phyloP scores from a whole-genome alignment of 1,140 invertebrate species.

The Calliphora vicina region DNA sequence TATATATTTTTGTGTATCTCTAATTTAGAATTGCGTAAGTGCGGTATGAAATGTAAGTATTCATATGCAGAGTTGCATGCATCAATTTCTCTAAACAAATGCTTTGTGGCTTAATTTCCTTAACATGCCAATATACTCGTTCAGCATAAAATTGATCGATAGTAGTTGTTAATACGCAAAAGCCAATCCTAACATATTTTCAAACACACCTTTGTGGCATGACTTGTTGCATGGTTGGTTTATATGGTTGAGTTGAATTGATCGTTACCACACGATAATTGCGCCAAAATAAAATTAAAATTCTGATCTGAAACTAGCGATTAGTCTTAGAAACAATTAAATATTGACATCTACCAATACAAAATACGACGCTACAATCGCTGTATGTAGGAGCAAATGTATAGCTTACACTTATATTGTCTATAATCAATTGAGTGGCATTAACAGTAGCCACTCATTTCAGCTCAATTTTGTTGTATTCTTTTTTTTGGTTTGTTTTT shows the following conservation, averaged over 20 bases:
- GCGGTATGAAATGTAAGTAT: background rate
- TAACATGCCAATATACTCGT: conserved; percentile 1
- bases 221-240: background rate
- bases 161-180: conserved; percentile 20
- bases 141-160: conserved; percentile 17
- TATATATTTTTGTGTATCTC: no score
- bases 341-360: conserved; percentile 27
- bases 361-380: background rate
- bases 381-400: background rate
- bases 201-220: conserved; percentile 28
- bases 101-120: background rate
- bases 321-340: conserved; percentile 34
- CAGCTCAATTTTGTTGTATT: background rate
- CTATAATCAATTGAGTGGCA: background rate
- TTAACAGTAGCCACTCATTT: conserved; percentile 2
- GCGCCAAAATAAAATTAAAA: conserved; percentile 22
- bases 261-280: conserved; percentile 24
- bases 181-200: conserved; percentile 26
- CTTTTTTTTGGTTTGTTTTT: no score
- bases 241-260: conserved; percentile 5
- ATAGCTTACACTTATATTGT: background rate
- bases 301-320: conserved; percentile 27
- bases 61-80: background rate
- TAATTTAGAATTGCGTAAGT: no score
- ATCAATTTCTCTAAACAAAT: background rate